Evolutionary conservation across 2,113 vertebrate genomes (phyloP).

Genomic region (Cynocephalus volans): DNA sequence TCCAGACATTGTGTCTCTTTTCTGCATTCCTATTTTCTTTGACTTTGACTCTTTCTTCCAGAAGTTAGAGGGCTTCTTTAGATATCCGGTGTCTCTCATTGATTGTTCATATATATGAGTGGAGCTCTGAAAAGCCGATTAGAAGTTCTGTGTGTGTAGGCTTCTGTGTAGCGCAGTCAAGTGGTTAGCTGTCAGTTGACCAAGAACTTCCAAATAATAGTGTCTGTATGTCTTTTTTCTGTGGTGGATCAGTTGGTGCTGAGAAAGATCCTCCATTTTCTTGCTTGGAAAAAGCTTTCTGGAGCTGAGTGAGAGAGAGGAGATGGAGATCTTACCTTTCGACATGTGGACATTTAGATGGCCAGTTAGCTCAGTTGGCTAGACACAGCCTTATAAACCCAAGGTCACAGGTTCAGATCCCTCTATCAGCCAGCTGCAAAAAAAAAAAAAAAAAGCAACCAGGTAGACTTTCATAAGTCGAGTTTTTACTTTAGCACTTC

Average conservation of each 20-base stretch:
- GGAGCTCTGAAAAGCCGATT: neutral
- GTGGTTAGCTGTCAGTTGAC: neutral
- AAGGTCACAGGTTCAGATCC: too few species aligned
- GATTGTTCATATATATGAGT: slow-evolving; percentile 20
- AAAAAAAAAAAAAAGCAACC: neutral
- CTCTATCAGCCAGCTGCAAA: too few species aligned
- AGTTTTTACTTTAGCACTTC: neutral
- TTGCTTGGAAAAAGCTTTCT: slow-evolving; percentile 14
- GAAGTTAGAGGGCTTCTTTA: neutral
- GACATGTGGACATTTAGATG: neutral
- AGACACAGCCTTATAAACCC: too few species aligned
- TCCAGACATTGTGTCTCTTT: neutral
- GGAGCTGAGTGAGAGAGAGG: neutral
- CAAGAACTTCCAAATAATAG: neutral
- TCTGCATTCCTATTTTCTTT: neutral
- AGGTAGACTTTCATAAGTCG: neutral
- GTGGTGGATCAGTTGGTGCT: neutral
- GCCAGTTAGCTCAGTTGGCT: too few species aligned
- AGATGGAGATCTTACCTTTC: neutral
- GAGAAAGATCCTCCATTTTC: slow-evolving; percentile 32
- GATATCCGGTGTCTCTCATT: neutral
- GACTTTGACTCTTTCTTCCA: neutral
- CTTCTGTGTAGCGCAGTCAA: neutral
- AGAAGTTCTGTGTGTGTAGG: neutral
- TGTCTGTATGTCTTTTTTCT: neutral